These are phyloP conservation scores for Nautilus pompilius DNA, from an alignment of 1,140 invertebrate species.

Conservation along the genomic window DNA sequence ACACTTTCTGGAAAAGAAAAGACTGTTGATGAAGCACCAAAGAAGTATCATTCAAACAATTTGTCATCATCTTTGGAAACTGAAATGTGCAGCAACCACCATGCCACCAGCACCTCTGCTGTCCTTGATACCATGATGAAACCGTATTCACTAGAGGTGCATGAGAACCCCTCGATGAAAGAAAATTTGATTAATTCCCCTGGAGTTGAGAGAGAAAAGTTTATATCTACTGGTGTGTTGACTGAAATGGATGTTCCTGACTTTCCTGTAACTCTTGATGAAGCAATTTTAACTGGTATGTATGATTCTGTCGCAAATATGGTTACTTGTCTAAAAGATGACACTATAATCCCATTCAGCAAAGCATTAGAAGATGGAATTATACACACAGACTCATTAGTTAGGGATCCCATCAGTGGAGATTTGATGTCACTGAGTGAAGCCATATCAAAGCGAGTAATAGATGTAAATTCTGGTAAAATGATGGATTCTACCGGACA, in stretches of 20 bases:
- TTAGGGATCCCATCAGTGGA: conserved; percentile 68
- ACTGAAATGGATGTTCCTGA: too few species aligned
- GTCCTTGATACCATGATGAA: too few species aligned
- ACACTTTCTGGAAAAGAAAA: too few species aligned
- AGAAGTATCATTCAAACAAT: too few species aligned
- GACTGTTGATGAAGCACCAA: too few species aligned
- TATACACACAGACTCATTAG: conserved; percentile 66
- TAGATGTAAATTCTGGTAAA: conserved; percentile 72
- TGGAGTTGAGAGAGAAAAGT: conserved; percentile 25
- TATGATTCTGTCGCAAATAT: conserved; percentile 69
- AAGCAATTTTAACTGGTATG: conserved; percentile 77
- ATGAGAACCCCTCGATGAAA: too few species aligned
- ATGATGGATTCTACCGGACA: conserved; percentile 64
- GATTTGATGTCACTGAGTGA: conserved; percentile 77
- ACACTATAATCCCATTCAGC: conserved; percentile 26
- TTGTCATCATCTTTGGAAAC: too few species aligned
- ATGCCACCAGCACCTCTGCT: too few species aligned
- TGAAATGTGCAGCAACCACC: too few species aligned
- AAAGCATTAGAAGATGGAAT: conserved; percentile 82
- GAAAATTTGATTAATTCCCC: too few species aligned
- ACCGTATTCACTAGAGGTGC: too few species aligned
- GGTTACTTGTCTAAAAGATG: conserved; percentile 26
- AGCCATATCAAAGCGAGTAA: conserved; percentile 75
- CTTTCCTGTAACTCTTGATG: conserved; percentile 67
- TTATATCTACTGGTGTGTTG: too few species aligned